These are phyloP conservation scores for Cliona cf. orientalis DNA, from an alignment of 37 sponge, comb jelly and placozoan species.

Conservation along the genomic window DNA sequence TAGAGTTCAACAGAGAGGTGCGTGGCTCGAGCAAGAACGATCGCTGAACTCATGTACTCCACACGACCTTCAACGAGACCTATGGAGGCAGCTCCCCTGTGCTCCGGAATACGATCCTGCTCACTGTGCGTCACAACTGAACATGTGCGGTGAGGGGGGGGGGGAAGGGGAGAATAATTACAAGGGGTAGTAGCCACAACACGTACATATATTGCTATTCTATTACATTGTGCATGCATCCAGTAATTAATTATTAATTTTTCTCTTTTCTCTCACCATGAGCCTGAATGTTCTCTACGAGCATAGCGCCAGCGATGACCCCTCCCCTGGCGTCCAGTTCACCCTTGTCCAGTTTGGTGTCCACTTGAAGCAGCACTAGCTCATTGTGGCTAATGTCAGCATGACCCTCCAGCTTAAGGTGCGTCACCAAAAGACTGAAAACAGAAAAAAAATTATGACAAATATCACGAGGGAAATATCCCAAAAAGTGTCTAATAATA, in stretches of 20 bases:
- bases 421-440: slow-evolving; percentile 57
- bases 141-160: slow-evolving; percentile 1
- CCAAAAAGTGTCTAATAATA: too few relatives aligned
- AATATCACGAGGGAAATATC: too few relatives aligned
- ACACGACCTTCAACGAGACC: slow-evolving; percentile 57
- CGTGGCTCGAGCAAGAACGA: slow-evolving; percentile 50
- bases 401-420: slow-evolving; percentile 51
- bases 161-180: not conserved
- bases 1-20: slow-evolving; percentile 6
- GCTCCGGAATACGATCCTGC: slow-evolving; percentile 58
- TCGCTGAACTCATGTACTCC: slow-evolving; percentile 83
- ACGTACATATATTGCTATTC: not conserved
- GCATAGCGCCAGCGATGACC: slow-evolving; percentile 76
- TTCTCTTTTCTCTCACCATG: slow-evolving; percentile 33
- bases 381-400: slow-evolving; percentile 75
- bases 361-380: slow-evolving; percentile 57
- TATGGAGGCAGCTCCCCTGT: slow-evolving; percentile 43
- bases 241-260: not conserved
- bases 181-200: not conserved
- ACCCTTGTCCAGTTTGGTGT: slow-evolving; percentile 38
- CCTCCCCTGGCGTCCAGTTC: slow-evolving; percentile 77
- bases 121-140: slow-evolving; percentile 57
- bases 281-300: slow-evolving; percentile 39
- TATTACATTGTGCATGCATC: not conserved
- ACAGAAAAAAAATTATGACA: not conserved